phyloP scores from a whole-genome alignment of 1,140 invertebrate genomes.

The Zaprionus nigranus region DNA sequence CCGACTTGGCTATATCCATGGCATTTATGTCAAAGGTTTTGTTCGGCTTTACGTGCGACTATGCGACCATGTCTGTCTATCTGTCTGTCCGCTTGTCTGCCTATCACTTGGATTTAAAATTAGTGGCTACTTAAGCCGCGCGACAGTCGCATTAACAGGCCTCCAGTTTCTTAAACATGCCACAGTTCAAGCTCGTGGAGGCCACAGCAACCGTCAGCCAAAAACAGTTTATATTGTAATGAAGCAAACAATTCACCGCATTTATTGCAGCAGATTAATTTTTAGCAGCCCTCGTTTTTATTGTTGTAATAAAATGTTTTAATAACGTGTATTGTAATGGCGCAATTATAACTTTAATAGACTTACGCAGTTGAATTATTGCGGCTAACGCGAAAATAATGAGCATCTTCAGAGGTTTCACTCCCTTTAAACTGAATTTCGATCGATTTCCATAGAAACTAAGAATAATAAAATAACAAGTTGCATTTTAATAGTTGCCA shows the following conservation, averaged over 20 bases:
- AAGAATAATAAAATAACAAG: no score
- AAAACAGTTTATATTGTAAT: not conserved
- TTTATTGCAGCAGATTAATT: not conserved
- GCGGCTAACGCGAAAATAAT: not conserved
- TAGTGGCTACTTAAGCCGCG: conserved; percentile 66
- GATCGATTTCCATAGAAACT: no score
- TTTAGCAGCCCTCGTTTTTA: not conserved
- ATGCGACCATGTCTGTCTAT: conserved; percentile 23
- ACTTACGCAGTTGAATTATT: not conserved
- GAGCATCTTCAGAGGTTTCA: not conserved
- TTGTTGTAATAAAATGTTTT: conserved; percentile 2
- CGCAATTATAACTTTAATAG: not conserved
- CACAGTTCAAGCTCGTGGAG: not conserved
- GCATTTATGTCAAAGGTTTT: conserved; percentile 44
- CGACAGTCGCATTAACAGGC: conserved; percentile 34
- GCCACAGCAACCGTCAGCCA: not conserved
- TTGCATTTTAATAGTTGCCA: no score
- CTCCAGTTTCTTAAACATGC: conserved; percentile 10
- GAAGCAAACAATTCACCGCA: not conserved
- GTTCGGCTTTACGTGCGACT: conserved; percentile 36
- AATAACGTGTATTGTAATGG: not conserved
- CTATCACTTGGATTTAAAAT: conserved; percentile 63
- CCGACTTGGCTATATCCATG: conserved; percentile 20
- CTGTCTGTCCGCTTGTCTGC: conserved; percentile 4
- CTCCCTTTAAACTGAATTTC: no score